Conservation (phyloP, 2,113 vertebrate genomes). For the Sander lucioperca region DNA sequence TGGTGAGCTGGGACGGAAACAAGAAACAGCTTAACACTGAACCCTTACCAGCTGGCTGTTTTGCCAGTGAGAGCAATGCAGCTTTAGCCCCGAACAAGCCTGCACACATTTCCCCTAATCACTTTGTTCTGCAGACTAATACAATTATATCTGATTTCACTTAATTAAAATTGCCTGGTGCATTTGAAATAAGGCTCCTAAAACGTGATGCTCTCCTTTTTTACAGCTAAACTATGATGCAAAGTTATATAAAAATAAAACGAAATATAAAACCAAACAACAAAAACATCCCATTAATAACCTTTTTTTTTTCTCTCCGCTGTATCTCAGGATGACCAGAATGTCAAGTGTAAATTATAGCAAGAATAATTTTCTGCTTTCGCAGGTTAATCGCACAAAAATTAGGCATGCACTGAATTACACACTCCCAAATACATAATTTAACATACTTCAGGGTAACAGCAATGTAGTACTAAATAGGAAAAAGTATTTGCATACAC, state of each 20-base stretch:
- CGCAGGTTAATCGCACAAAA: not conserved
- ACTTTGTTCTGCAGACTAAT: slow-evolving; percentile 36
- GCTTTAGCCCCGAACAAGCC: slow-evolving; percentile 45
- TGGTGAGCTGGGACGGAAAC: slow-evolving; percentile 48
- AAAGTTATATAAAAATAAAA: not conserved
- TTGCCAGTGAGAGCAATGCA: slow-evolving; percentile 48
- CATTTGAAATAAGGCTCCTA: slow-evolving; percentile 17
- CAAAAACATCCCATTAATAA: not conserved
- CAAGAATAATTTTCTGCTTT: not conserved
- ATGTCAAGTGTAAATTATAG: not conserved
- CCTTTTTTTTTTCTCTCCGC: not conserved
- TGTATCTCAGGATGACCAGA: not conserved
- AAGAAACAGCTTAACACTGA: slow-evolving; percentile 61
- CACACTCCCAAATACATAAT: slow-evolving; percentile 6
- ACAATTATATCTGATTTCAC: slow-evolving; percentile 45
- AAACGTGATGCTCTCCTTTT: not conserved
- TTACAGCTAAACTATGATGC: not conserved
- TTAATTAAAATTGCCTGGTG: slow-evolving; percentile 36
- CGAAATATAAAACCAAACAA: not conserved
- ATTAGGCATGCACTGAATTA: not conserved
- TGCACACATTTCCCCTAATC: slow-evolving; percentile 54
- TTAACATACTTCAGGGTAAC: not conserved
- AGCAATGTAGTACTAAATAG: not conserved
- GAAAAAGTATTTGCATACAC: not conserved
- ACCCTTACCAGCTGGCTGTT: slow-evolving; percentile 69